Evolutionary conservation across 2,113 vertebrate species (phyloP), one percentile per base, ranked within the genome.

Genomic region (Cichladusa arquata): DNA sequence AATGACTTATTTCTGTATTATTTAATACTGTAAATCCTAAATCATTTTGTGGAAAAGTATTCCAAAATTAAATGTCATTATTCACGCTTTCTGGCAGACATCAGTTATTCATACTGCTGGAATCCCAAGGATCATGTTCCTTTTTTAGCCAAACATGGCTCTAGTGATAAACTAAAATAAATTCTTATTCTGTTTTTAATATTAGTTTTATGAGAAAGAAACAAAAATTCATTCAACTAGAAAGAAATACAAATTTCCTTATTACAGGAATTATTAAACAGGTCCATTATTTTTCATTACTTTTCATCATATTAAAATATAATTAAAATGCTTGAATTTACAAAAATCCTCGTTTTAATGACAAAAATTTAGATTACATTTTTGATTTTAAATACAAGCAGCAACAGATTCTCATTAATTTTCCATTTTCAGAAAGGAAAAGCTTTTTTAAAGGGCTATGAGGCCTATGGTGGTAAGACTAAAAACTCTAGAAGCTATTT

Each of bases 371-470:
- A 44, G 3, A 53, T 76, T 45, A 36, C 4, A 17, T 23, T 60
- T 3, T 12, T 57, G 8, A 65, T n/a, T 5, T 0, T 4, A 66
- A 86, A 71, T 34, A 73, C 0, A 4, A 78, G 3, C 8, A 56
- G 19, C 14, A 60, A 53, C 3, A 38, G 9, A 29, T 50, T 56
- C 19, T 51, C 12, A 33, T 48, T 71, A 29, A 40, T 71, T 83
- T 64, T 72, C 9, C 6, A 10, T 69, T 64, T 76, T 62, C 31
- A 20, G 42, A n/a, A 60, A 50, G 12, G 23, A 50, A 71, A 73
- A 5, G n/a, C 0, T 19, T 38, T 31, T 60, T 5, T 2, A 11
- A 61, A 83, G 38, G 28, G 4, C 11, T 77, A 25, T 8, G 6
- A 60, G 3, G 2, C 0, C 38, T 60, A 69, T 73, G 3, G 2